A percentile compares a stretch with the other conserved stretches of the same genome.
These are phyloP conservation scores for Tragelaphus scriptus DNA, from an alignment of 2,113 vertebrate species.

Conservation along the genomic window DNA sequence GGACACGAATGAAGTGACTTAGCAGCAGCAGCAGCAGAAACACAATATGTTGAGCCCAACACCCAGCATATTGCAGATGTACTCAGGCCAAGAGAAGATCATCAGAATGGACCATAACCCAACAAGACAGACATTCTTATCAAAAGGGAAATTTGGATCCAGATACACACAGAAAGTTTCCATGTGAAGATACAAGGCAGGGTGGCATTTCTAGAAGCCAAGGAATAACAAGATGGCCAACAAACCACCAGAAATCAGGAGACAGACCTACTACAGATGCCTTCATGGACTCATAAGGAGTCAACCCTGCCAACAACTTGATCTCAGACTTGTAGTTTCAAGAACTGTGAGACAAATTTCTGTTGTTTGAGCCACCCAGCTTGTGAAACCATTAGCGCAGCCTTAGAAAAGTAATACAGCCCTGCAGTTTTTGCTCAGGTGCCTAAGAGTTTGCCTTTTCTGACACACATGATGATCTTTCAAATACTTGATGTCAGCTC, in stretches of 20 bases:
- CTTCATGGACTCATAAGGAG: not conserved
- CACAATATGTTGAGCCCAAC: not conserved
- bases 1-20: not conserved
- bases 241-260: not conserved
- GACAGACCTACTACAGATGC: too few relatives aligned
- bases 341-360: not conserved
- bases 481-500: not conserved
- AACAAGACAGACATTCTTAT: not conserved
- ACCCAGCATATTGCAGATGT: not conserved
- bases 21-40: not conserved
- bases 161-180: not conserved
- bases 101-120: not conserved
- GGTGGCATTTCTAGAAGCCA: not conserved
- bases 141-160: not conserved
- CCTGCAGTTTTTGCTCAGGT: not conserved
- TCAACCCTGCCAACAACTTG: not conserved
- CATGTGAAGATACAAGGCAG: not conserved
- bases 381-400: not conserved
- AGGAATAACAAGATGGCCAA: not conserved
- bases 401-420: not conserved
- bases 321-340: not conserved
- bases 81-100: not conserved
- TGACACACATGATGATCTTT: not conserved
- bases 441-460: not conserved
- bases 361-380: too few relatives aligned